A percentile compares a stretch with the other conserved stretches of the same genome.
Conservation (phyloP, 1,140 invertebrate species). For the Drosophila subobscura region DNA sequence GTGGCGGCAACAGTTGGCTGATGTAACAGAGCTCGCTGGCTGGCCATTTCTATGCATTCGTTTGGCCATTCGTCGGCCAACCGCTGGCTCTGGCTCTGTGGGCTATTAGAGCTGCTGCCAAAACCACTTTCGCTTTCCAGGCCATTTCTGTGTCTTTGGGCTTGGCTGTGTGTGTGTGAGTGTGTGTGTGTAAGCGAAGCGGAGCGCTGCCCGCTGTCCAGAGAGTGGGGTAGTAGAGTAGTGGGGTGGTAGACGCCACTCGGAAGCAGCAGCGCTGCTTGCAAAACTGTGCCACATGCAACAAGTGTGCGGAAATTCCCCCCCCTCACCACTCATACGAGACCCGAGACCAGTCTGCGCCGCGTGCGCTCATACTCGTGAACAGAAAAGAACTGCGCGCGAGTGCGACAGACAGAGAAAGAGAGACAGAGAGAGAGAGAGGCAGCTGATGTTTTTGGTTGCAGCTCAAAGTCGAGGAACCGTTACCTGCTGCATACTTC, state of each 20-base stretch:
- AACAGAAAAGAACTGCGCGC: background rate
- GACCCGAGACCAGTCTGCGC: constrained; percentile 11
- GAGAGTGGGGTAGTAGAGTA: constrained; percentile 1
- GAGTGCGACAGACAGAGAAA: constrained; percentile 26
- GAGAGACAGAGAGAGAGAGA: constrained; percentile 17
- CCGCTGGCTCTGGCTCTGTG: constrained; percentile 39
- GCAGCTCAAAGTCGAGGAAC: constrained; percentile 50
- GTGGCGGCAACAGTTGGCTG: constrained; percentile 59
- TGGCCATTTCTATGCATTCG: constrained; percentile 56
- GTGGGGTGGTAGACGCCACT: constrained; percentile 26
- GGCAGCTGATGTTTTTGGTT: constrained; percentile 4
- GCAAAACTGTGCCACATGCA: constrained; percentile 61
- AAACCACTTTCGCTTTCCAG: constrained; percentile 78
- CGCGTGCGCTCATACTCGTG: too few species aligned
- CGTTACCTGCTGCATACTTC: constrained; percentile 69
- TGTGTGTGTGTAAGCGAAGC: background rate
- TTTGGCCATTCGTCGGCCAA: too few species aligned
- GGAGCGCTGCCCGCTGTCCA: background rate
- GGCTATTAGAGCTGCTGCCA: constrained; percentile 50
- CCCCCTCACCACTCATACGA: background rate
- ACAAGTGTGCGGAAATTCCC: constrained; percentile 48
- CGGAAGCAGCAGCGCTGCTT: constrained; percentile 14
- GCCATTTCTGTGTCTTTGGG: constrained; percentile 14
- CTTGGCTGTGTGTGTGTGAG: constrained; percentile 15
- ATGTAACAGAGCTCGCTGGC: constrained; percentile 58